Conservation (phyloP, 2,797 vertebrate species). For the Coendou prehensilis region DNA sequence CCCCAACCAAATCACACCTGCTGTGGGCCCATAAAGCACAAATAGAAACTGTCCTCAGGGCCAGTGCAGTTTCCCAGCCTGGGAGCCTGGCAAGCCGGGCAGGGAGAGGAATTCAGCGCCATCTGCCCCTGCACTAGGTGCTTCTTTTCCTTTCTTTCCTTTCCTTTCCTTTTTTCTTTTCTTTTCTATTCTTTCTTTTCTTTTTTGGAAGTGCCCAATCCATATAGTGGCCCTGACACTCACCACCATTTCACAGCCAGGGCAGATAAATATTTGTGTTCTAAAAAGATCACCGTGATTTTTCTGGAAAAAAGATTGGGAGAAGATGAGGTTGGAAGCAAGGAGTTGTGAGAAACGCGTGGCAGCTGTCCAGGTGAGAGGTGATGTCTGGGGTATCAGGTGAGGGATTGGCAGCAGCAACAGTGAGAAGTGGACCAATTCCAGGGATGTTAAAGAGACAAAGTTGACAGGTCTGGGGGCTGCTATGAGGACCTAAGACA, state of each 20-base stretch:
- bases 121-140: neutral
- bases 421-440: neutral
- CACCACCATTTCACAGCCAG: neutral
- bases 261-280: constrained; percentile 30
- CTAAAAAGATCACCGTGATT: neutral
- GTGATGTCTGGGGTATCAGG: neutral
- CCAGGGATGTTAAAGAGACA: neutral
- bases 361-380: neutral
- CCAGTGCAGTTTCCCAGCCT: neutral
- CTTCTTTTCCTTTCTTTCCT: neutral
- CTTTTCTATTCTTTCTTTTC: neutral
- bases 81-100: neutral
- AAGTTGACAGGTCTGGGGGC: neutral
- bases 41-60: neutral
- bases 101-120: neutral
- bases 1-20: neutral
- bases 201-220: neutral
- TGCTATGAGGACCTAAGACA: neutral
- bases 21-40: neutral
- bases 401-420: neutral
- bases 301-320: neutral
- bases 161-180: neutral
- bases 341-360: neutral
- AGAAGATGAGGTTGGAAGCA: neutral
- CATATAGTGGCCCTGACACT: neutral